Evolutionary conservation across 2,113 vertebrate genomes (phyloP), one percentile per base, ranked within the genome.

Genomic region (Condylura cristata): DNA sequence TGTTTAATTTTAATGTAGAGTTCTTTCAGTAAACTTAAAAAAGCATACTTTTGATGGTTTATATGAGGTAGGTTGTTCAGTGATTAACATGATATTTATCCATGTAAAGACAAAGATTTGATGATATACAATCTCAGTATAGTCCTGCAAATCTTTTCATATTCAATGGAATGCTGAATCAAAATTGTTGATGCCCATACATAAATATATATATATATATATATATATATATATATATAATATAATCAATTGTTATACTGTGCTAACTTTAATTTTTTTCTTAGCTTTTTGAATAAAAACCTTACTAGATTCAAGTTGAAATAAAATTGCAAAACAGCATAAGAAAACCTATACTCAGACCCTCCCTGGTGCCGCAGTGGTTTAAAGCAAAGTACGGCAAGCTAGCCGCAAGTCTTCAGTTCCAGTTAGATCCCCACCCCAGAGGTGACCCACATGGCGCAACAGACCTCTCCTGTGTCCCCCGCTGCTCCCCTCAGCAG

Each of bases 281-380:
- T 10, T 84, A 93, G 97, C 24, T 91, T 16, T 89, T 34, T 89
- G 95, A 97, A 95, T 93, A 89, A 97, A 95, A 89, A 88, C 82
- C 87, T 94, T 76, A 90, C 89, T n/a, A 58, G 56, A 39, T 56
- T 81, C 17, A 79, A 28, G 5, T 65, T 6, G 18, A 95, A 58
- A 34, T 80, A 1, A 48, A 58, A 63, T 44, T 80, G 2, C 5
- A 79, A 68, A 26, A 39, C 24, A 76, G 2, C 5, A 79, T 60
- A 26, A 39, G 20, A 34, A 76, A 85, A 16, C 3, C 5, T 26
- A n/a, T n/a, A n/a, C n/a, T n/a, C n/a, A n/a, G n/a, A n/a, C n/a
- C n/a, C n/a, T n/a, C n/a, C n/a, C n/a, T n/a, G n/a, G n/a, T n/a
- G n/a, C n/a, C n/a, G n/a, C n/a, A n/a, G n/a, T n/a, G n/a, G n/a